Percentiles rank a stretch among this genome's conserved stretches.
Evolutionary conservation across 2,888 invertebrate species (phyloP).

Genomic region (Agonopterix arenella): DNA sequence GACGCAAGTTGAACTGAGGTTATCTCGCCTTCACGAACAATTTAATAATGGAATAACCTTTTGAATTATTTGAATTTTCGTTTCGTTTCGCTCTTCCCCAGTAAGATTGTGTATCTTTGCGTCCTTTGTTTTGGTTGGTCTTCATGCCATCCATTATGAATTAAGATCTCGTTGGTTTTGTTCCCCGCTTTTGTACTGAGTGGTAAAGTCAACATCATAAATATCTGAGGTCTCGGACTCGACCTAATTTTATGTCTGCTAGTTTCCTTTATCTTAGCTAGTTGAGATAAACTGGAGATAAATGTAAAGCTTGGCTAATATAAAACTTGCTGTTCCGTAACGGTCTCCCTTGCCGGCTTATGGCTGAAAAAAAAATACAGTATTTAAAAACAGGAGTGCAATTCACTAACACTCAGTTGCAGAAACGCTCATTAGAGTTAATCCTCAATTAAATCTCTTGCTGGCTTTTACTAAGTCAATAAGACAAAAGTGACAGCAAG

Average conservation of each 20-base stretch:
- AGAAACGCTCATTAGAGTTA: no score
- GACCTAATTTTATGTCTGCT: not conserved
- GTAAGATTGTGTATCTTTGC: conserved; percentile 4
- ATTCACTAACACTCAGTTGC: no score
- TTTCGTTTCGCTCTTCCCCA: conserved; percentile 6
- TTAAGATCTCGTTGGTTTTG: conserved; percentile 6
- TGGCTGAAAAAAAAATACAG: no score
- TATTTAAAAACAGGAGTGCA: no score
- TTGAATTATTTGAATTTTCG: conserved; percentile 7
- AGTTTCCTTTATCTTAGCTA: not conserved
- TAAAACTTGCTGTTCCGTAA: not conserved
- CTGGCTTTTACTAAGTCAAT: no score
- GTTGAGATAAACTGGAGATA: not conserved
- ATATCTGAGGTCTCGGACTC: conserved; percentile 2
- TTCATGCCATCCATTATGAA: conserved; percentile 7
- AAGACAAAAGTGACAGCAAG: no score
- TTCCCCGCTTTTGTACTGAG: conserved; percentile 1
- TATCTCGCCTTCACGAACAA: conserved; percentile 24
- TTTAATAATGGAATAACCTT: conserved; percentile 64
- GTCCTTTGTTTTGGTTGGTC: conserved; percentile 5
- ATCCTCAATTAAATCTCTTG: no score
- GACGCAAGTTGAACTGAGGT: conserved; percentile 3
- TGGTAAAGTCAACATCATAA: conserved; percentile 3
- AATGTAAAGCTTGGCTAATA: not conserved
- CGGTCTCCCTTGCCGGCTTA: not conserved